A percentile compares a stretch with the other conserved stretches of the same genome.
phyloP scores from a whole-genome alignment of 2,113 vertebrate genomes.

The Calyptomena viridis region DNA sequence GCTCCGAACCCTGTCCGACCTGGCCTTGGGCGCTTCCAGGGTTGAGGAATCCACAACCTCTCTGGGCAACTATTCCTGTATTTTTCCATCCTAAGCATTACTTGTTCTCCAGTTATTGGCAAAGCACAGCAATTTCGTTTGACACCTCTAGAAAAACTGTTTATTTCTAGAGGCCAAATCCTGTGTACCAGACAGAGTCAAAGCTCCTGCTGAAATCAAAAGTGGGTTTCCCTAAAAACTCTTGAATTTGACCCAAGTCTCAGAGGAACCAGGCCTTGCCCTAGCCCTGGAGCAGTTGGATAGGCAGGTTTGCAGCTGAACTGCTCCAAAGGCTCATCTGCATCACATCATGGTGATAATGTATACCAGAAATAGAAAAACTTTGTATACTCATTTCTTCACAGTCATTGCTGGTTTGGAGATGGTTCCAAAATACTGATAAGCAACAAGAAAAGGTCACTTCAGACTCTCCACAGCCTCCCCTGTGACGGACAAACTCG shows the following conservation, averaged over 20 bases:
- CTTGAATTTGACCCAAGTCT: neutral
- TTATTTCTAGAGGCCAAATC: neutral
- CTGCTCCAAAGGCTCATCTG: constrained; percentile 57
- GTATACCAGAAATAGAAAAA: neutral
- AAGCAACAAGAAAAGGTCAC: neutral
- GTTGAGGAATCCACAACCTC: neutral
- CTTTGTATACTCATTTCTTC: neutral
- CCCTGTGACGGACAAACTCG: constrained; percentile 10
- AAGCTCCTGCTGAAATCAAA: neutral
- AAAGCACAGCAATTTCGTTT: neutral
- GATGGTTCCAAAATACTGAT: neutral
- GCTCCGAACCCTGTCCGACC: neutral
- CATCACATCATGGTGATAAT: neutral
- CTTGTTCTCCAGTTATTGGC: neutral
- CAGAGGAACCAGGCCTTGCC: neutral
- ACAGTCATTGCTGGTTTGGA: neutral
- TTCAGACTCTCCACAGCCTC: neutral
- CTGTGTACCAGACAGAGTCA: neutral
- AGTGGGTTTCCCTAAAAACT: neutral
- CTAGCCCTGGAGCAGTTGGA: neutral
- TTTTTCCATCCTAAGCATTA: neutral
- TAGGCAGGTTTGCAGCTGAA: neutral
- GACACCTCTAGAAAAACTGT: neutral
- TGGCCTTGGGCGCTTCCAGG: neutral
- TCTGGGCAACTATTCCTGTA: neutral